Percentiles rank a stretch among this genome's conserved stretches.
Conservation (phyloP, 2,797 vertebrate species). For the Otolemur crassicaudatus region DNA sequence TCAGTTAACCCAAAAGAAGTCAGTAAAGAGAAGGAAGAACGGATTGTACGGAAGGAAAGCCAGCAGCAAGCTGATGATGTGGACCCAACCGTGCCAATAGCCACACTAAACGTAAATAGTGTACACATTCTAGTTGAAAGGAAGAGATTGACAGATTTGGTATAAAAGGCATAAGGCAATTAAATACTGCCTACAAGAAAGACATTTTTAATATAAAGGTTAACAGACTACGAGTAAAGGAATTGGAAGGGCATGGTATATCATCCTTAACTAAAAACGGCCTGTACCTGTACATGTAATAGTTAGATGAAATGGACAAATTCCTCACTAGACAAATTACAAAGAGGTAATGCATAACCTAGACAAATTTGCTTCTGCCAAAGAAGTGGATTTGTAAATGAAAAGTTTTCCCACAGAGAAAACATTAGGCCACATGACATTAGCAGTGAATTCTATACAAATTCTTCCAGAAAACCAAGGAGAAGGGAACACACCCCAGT, state of each 20-base stretch:
- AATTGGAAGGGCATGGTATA: neutral
- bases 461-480: neutral
- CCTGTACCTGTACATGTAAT: neutral
- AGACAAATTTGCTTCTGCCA: neutral
- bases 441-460: neutral
- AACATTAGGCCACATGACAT: neutral
- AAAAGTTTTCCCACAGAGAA: neutral
- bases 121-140: neutral
- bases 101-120: neutral
- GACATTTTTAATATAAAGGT: slow-evolving; percentile 18
- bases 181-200: neutral
- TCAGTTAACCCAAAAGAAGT: neutral
- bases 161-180: neutral
- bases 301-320: neutral
- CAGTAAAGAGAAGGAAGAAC: neutral
- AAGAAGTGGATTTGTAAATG: neutral
- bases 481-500: neutral
- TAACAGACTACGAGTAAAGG: neutral
- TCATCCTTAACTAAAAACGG: neutral
- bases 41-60: neutral
- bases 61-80: neutral
- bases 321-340: neutral
- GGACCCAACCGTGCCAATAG: neutral
- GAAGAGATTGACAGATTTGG: neutral
- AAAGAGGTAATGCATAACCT: neutral